Conservation (phyloP, 2,888 invertebrate species). For the Oegoconia quadripuncta region DNA sequence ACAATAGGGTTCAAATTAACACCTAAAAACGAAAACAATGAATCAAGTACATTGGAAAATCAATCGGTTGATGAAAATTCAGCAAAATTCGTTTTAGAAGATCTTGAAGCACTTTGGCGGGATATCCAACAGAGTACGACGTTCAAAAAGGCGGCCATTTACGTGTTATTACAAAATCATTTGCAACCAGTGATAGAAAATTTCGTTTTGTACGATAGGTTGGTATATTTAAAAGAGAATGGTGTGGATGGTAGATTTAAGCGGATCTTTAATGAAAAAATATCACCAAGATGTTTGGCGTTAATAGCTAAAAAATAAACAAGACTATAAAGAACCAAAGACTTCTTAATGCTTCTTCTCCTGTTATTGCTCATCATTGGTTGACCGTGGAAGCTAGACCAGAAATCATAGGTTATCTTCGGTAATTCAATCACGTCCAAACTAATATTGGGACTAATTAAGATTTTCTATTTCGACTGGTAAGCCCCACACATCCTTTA, state of each 20-base stretch:
- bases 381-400: no score
- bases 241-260: slow-evolving; percentile 56
- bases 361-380: no score
- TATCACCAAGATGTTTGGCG: slow-evolving; percentile 84
- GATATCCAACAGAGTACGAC: slow-evolving; percentile 28
- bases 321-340: not conserved
- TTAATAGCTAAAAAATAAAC: slow-evolving; percentile 74
- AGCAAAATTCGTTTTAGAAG: slow-evolving; percentile 33
- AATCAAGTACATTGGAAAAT: no score
- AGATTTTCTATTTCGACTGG: no score
- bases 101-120: slow-evolving; percentile 49
- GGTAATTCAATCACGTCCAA: no score
- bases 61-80: slow-evolving; percentile 15
- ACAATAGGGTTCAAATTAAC: slow-evolving; percentile 39
- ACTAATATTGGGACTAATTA: no score
- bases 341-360: no score
- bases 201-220: slow-evolving; percentile 55
- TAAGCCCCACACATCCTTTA: no score
- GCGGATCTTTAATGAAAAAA: slow-evolving; percentile 79
- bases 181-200: slow-evolving; percentile 62
- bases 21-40: slow-evolving; percentile 4
- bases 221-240: slow-evolving; percentile 55
- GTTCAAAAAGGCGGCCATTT: slow-evolving; percentile 51
- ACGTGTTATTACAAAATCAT: slow-evolving; percentile 52
- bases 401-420: no score